A percentile compares a stretch with the other conserved stretches of the same genome.
Evolutionary conservation across 2,888 invertebrate species (phyloP).

Genomic region (Coremacera marginata): DNA sequence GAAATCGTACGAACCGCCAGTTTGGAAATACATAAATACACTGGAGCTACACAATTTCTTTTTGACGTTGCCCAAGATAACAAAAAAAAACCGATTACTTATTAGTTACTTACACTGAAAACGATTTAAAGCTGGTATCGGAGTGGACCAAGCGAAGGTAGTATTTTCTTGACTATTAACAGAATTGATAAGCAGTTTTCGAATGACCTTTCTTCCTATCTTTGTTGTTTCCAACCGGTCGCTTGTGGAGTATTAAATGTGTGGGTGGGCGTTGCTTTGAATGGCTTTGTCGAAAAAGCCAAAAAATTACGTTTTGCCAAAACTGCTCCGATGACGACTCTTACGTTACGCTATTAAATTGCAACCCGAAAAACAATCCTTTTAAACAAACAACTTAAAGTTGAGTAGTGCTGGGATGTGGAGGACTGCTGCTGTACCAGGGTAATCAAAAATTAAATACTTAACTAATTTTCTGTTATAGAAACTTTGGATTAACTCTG

Average conservation of each 20-base stretch:
- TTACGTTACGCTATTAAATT: neutral
- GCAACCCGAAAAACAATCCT: constrained; percentile 5
- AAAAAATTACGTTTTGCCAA: neutral
- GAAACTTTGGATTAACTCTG: constrained; percentile 48
- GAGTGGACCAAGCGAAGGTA: neutral
- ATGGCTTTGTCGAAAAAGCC: neutral
- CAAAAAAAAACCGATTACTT: neutral
- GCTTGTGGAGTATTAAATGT: neutral
- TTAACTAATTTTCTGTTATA: constrained; percentile 28
- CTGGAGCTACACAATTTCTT: neutral
- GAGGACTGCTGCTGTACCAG: neutral
- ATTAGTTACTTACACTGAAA: constrained; percentile 1
- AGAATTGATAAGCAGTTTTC: neutral
- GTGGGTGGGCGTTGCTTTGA: constrained; percentile 13
- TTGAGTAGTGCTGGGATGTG: neutral
- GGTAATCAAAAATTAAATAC: constrained; percentile 38
- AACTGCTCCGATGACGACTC: neutral
- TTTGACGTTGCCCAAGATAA: neutral
- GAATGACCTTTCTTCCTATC: neutral
- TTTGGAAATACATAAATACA: neutral
- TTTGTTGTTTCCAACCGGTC: neutral
- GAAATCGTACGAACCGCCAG: too few species aligned
- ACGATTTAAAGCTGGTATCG: constrained; percentile 10
- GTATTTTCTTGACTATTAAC: too few species aligned
- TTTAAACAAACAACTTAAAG: neutral